Evolutionary conservation across 2,797 vertebrate genomes (phyloP).

Genomic region (Sebastes diaconus): DNA sequence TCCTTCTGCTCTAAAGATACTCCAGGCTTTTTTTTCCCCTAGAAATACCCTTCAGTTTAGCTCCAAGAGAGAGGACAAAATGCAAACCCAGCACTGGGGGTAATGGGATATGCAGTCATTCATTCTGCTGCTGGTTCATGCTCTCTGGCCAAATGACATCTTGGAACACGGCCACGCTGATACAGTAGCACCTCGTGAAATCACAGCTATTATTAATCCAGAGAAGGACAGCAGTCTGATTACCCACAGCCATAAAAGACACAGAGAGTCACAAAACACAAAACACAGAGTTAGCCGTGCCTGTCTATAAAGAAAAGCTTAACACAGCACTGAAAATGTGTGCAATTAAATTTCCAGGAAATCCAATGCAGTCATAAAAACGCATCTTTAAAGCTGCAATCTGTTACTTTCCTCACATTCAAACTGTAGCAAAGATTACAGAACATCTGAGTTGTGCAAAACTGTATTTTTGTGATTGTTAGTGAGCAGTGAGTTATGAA

Average conservation of each 20-base stretch:
- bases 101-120: conserved; percentile 81
- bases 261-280: conserved; percentile 46
- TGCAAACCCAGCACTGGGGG: conserved; percentile 74
- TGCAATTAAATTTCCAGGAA: conserved; percentile 50
- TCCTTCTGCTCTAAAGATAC: conserved; percentile 44
- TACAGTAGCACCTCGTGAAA: conserved; percentile 74
- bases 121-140: conserved; percentile 75
- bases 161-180: conserved; percentile 66
- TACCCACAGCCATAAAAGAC: conserved; percentile 62
- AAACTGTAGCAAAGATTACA: conserved; percentile 14
- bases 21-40: neutral
- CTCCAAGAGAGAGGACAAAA: conserved; percentile 66
- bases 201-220: conserved; percentile 73
- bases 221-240: conserved; percentile 71
- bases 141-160: conserved; percentile 76
- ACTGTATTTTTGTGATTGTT: neutral
- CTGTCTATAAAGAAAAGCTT: conserved; percentile 41
- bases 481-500: neutral
- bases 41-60: conserved; percentile 66
- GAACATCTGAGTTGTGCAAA: conserved; percentile 1
- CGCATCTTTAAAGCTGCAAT: conserved; percentile 48
- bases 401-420: conserved; percentile 30
- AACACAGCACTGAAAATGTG: conserved; percentile 40
- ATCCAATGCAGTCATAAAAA: conserved; percentile 46
- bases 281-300: conserved; percentile 29